Evolutionary conservation across 1,140 invertebrate species (phyloP).

Genomic region (Penaeus indicus): DNA sequence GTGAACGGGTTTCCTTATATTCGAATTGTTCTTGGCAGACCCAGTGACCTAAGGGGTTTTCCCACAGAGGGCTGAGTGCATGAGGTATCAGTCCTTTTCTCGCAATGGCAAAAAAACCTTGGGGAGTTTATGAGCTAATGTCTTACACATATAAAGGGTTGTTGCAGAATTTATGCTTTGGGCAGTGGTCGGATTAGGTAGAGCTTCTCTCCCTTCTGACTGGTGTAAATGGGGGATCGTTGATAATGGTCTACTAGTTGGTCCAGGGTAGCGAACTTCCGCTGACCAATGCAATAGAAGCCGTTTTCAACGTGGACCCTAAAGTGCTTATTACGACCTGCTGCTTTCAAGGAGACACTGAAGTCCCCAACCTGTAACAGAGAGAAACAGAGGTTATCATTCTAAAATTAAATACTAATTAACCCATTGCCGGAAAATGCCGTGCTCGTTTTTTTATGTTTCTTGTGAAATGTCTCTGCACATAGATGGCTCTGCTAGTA

Average conservation of each 20-base stretch:
- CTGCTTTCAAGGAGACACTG: conserved; percentile 97
- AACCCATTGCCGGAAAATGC: no score
- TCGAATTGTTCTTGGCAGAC: conserved; percentile 19
- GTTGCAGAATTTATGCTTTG: conserved; percentile 65
- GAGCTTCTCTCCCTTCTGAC: conserved; percentile 93
- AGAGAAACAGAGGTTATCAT: conserved; percentile 28
- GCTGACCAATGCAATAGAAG: conserved; percentile 96
- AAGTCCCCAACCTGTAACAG: conserved; percentile 88
- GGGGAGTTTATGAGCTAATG: conserved; percentile 7
- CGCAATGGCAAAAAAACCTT: conserved; percentile 7
- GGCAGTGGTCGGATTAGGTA: conserved; percentile 89
- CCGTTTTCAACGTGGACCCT: conserved; percentile 95
- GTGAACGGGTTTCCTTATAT: conserved; percentile 37
- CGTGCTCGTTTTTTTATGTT: no score
- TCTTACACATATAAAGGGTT: neutral
- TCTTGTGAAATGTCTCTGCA: no score
- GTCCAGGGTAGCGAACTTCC: conserved; percentile 95
- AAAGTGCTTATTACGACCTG: conserved; percentile 98
- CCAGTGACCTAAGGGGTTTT: conserved; percentile 20
- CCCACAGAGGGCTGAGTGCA: conserved; percentile 9
- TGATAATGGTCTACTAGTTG: conserved; percentile 99
- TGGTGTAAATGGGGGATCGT: conserved; percentile 97
- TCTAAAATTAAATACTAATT: no score
- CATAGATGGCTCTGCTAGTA: no score
- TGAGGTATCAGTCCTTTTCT: conserved; percentile 17